A percentile compares a stretch with the other conserved stretches of the same genome.
Evolutionary conservation across 1,140 invertebrate species (phyloP).

Genomic region (Neotoxoptera formosana): DNA sequence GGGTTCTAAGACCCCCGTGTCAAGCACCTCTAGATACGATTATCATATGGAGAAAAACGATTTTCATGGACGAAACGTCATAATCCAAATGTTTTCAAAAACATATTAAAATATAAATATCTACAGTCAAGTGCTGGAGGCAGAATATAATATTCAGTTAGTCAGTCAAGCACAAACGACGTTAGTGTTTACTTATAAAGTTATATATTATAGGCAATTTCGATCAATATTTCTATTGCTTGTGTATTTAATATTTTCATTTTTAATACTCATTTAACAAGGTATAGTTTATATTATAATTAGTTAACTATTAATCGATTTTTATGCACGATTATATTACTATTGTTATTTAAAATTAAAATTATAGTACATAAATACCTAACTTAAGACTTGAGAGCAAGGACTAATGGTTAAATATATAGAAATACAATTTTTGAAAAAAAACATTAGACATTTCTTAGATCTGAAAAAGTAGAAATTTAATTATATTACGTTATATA

Average conservation of each 20-base stretch:
- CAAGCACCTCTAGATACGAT: neutral
- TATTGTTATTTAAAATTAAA: neutral
- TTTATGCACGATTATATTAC: neutral
- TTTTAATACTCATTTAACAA: neutral
- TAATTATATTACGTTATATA: conserved; percentile 41
- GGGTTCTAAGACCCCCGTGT: neutral
- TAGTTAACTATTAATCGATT: neutral
- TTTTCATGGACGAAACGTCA: neutral
- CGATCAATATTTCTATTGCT: neutral
- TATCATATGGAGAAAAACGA: neutral
- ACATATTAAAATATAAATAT: neutral
- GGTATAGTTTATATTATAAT: no score
- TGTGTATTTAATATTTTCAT: neutral
- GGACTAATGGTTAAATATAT: neutral
- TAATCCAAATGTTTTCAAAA: neutral
- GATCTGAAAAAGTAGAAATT: conserved; percentile 25
- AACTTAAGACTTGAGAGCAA: neutral
- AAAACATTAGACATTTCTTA: neutral
- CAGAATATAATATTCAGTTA: neutral
- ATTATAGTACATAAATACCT: neutral
- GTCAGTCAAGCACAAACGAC: neutral
- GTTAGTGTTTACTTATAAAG: no score
- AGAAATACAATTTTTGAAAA: neutral
- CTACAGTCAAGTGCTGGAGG: neutral
- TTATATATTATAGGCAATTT: neutral